Conservation (phyloP, 2,797 vertebrate species). For the Esox lucius region DNA sequence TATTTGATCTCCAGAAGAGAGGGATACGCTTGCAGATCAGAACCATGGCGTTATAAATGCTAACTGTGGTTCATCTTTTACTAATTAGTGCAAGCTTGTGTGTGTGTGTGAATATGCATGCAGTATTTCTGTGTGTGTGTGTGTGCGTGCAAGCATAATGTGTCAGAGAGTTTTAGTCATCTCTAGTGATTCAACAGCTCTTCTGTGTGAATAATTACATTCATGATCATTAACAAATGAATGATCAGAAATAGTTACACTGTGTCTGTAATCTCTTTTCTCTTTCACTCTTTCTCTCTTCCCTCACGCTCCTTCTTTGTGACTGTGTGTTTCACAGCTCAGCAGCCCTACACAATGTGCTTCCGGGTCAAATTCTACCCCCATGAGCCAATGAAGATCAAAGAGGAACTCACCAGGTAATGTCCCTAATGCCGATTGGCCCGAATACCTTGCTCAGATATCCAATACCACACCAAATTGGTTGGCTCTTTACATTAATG, state of each 20-base stretch:
- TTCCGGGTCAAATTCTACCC: constrained; percentile 99
- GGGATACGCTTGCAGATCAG: no score
- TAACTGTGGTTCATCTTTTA: neutral
- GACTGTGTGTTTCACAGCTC: constrained; percentile 82
- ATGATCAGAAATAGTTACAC: constrained; percentile 45
- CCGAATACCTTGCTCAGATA: neutral
- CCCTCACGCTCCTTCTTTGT: constrained; percentile 50
- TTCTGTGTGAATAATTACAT: constrained; percentile 40
- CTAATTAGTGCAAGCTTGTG: neutral
- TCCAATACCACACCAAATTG: neutral
- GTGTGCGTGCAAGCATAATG: constrained; percentile 20
- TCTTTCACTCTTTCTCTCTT: constrained; percentile 7
- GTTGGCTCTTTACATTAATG: neutral
- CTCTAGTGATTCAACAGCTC: neutral
- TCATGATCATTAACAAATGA: constrained; percentile 55
- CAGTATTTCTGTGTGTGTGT: neutral
- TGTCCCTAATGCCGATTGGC: neutral
- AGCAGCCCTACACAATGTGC: constrained; percentile 97
- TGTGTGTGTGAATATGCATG: constrained; percentile 1
- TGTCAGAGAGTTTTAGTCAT: neutral
- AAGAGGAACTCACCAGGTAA: constrained; percentile 98
- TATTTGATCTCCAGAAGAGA: no score
- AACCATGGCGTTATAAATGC: neutral
- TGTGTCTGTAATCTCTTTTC: constrained; percentile 17
- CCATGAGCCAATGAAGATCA: constrained; percentile 96